A percentile compares a stretch with the other conserved stretches of the same genome.
Conservation (phyloP, 92 coral and sea anemone genomes). For the Ricordea florida region DNA sequence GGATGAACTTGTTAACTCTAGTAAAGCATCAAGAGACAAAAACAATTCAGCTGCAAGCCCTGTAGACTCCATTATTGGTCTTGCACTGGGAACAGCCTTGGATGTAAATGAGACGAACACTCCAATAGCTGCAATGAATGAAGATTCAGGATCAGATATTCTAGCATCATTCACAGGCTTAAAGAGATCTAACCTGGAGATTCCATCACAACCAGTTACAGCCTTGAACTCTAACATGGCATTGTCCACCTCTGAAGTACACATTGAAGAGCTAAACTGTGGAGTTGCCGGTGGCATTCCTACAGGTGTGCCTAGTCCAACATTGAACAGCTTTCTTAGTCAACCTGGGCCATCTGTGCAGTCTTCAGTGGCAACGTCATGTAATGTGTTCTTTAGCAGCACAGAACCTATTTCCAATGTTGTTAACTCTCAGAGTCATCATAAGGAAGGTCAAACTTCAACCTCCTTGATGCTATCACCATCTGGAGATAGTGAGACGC, state of each 20-base stretch:
- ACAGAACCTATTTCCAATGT: conserved; percentile 12
- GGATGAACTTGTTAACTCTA: conserved; percentile 12
- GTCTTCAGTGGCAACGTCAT: background rate
- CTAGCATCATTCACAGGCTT: conserved; percentile 54
- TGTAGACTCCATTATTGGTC: conserved; percentile 67
- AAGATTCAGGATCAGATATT: conserved; percentile 71
- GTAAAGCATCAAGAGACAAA: conserved; percentile 6
- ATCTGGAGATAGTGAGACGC: background rate
- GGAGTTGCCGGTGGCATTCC: conserved; percentile 65
- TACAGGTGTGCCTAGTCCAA: conserved; percentile 37
- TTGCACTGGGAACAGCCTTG: conserved; percentile 60
- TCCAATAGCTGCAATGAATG: conserved; percentile 56
- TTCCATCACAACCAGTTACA: background rate
- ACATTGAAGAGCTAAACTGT: conserved; percentile 68
- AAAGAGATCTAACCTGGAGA: conserved; percentile 11
- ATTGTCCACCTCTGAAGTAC: conserved; percentile 35
- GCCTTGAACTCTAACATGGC: conserved; percentile 4
- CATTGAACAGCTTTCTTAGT: conserved; percentile 47
- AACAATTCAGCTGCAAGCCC: background rate
- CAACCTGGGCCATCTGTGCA: background rate
- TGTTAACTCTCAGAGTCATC: conserved; percentile 36
- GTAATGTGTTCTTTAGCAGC: conserved; percentile 17
- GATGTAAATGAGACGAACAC: conserved; percentile 18
- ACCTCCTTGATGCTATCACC: conserved; percentile 13
- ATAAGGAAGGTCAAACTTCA: background rate